phyloP scores from a whole-genome alignment of 1,140 invertebrate species.

The Lamellibrachia luymesi region DNA sequence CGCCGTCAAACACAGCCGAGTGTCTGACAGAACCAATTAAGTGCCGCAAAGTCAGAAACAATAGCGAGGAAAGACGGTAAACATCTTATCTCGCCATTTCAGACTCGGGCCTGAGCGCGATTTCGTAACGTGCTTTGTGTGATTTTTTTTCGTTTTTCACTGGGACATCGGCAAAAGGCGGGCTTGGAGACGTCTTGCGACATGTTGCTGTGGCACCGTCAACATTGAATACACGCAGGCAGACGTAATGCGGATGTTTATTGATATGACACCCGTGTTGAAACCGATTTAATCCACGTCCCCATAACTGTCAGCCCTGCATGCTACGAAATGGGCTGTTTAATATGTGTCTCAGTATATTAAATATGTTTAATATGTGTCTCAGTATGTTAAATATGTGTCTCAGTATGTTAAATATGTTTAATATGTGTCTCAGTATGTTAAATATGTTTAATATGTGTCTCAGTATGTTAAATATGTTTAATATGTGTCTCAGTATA shows the following conservation, averaged over 20 bases:
- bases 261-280: neutral
- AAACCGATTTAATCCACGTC: neutral
- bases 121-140: neutral
- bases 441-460: too few species aligned
- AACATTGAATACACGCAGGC: neutral
- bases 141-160: neutral
- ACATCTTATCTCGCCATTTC: neutral
- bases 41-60: neutral
- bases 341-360: too few species aligned
- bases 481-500: too few species aligned
- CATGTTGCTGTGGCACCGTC: neutral
- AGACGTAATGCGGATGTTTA: neutral
- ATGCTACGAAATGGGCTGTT: too few species aligned
- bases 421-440: too few species aligned
- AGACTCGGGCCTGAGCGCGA: neutral
- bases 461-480: too few species aligned
- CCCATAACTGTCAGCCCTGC: too few species aligned
- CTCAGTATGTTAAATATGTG: too few species aligned
- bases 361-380: too few species aligned
- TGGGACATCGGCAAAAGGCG: neutral
- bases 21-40: neutral
- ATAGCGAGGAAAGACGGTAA: neutral
- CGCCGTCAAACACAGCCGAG: neutral
- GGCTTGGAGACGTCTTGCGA: neutral
- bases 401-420: too few species aligned